Evolutionary conservation across 2,888 invertebrate genomes (phyloP).

Genomic region (Xanthia icteritia): DNA sequence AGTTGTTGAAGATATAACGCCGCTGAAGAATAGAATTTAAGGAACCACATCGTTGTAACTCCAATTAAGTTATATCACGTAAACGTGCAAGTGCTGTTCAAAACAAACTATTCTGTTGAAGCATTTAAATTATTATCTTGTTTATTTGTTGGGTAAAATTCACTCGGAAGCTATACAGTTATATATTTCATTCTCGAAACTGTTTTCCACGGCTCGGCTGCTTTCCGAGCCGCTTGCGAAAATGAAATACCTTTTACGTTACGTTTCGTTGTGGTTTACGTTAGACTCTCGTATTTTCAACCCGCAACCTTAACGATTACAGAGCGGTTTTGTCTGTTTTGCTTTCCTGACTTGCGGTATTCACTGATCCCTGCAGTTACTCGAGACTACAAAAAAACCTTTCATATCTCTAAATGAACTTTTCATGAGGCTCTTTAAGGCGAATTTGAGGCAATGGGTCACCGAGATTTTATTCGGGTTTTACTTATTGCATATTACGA

Average conservation of each 20-base stretch:
- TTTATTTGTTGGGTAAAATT: slow-evolving; percentile 55
- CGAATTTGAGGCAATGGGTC: slow-evolving; percentile 77
- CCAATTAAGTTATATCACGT: not conserved
- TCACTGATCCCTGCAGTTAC: slow-evolving; percentile 68
- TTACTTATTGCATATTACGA: slow-evolving; percentile 47
- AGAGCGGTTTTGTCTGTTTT: slow-evolving; percentile 71
- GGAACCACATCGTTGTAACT: not conserved
- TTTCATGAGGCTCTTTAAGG: slow-evolving; percentile 74
- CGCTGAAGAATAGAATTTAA: not conserved
- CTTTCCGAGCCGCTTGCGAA: slow-evolving; percentile 65
- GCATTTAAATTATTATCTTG: slow-evolving; percentile 45
- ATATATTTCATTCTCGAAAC: slow-evolving; percentile 59
- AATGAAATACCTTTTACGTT: slow-evolving; percentile 70
- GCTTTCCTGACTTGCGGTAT: slow-evolving; percentile 71
- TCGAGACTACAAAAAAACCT: slow-evolving; percentile 72
- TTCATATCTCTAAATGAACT: slow-evolving; percentile 78
- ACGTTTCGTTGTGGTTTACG: slow-evolving; percentile 70
- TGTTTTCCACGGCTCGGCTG: slow-evolving; percentile 60
- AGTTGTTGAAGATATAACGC: slow-evolving; percentile 1
- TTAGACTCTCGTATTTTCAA: slow-evolving; percentile 67
- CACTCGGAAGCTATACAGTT: slow-evolving; percentile 45
- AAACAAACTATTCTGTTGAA: slow-evolving; percentile 29
- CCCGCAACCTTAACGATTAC: slow-evolving; percentile 70
- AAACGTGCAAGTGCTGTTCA: slow-evolving; percentile 5
- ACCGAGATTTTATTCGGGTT: slow-evolving; percentile 67